Conservation (phyloP, 2,888 invertebrate species). For the Tillus elongatus region DNA sequence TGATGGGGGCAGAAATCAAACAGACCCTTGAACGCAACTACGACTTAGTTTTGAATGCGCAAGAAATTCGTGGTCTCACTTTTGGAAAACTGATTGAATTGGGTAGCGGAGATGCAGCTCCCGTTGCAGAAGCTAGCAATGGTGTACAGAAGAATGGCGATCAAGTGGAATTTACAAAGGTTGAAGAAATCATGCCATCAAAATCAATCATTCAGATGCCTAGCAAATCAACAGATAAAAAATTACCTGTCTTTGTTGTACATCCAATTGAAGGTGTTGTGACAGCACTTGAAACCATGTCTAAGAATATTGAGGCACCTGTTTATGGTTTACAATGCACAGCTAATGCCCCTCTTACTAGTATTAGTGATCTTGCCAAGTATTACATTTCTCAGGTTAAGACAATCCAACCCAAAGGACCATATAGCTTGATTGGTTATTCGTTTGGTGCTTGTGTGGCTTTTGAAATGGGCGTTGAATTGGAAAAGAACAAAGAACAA, state of each 20-base stretch:
- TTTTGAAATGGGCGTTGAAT: slow-evolving; percentile 85
- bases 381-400: slow-evolving; percentile 67
- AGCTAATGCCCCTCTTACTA: slow-evolving; percentile 59
- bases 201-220: slow-evolving; percentile 60
- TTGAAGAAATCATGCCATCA: slow-evolving; percentile 63
- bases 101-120: slow-evolving; percentile 31
- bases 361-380: slow-evolving; percentile 62
- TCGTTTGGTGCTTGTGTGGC: slow-evolving; percentile 93
- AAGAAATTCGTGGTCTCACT: slow-evolving; percentile 80
- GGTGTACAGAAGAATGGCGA: slow-evolving; percentile 38
- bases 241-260: slow-evolving; percentile 56
- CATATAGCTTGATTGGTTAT: slow-evolving; percentile 86
- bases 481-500: slow-evolving; percentile 55
- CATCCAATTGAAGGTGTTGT: slow-evolving; percentile 89
- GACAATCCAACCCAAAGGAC: slow-evolving; percentile 66
- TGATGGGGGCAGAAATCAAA: slow-evolving; percentile 99
- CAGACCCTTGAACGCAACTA: slow-evolving; percentile 88
- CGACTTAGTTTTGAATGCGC: slow-evolving; percentile 81
- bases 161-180: slow-evolving; percentile 45
- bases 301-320: slow-evolving; percentile 60
- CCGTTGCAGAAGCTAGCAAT: slow-evolving; percentile 22
- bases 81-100: slow-evolving; percentile 64
- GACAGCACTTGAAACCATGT: slow-evolving; percentile 59
- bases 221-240: slow-evolving; percentile 43
- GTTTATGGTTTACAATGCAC: slow-evolving; percentile 90